Evolutionary conservation across 2,797 vertebrate species (phyloP), one percentile per base, ranked within the genome.

Genomic region (Furcifer pardalis): DNA sequence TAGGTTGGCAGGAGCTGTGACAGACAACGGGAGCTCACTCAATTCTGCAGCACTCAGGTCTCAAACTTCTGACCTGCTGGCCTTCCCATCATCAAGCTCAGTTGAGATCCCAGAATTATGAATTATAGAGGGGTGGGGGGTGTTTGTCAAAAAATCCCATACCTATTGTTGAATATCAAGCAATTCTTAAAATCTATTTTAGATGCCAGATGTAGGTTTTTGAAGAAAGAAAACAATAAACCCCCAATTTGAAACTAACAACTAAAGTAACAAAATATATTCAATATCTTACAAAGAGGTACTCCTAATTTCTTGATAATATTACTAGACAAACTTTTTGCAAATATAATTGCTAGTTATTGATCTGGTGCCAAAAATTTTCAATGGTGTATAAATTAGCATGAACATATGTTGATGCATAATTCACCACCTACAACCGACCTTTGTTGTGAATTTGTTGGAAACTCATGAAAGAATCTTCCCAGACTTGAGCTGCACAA

Each of bases 351-450:
- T 82, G 77, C 90, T 82, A 85, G 62, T 72, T 92, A 88, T 85
- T 83, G 88, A 91, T 92, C 81, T 74, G 2, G 71, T 76, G 92
- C 92, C 94, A 93, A 91, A 89, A 93, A 92, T 76, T 91, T 90
- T 93, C 95, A 93, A 74, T 35, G 0, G 68, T 25, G 80, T 87
- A 90, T 89, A 92, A 94, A 97, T 97, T 96, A 97, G 89, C 95
- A 95, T 91, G 96, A 96, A 94, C 96, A 97, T 94, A 96, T 96
- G 97, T 96, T 96, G 96, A 97, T 97, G 96, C 96, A 94, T 95
- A 93, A 94, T 95, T 95, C 91, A 95, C 92, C 23, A 59, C 85
- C 92, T 89, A 82, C 91, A 88, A 93, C 80, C 37, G 75, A 82
- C 82, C 90, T 94, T 94, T 95, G 91, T 91, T 94, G 79, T 92